Percentiles rank a stretch among this genome's conserved stretches.
Evolutionary conservation across 2,113 vertebrate species (phyloP).

Genomic region (Pteropus alecto): DNA sequence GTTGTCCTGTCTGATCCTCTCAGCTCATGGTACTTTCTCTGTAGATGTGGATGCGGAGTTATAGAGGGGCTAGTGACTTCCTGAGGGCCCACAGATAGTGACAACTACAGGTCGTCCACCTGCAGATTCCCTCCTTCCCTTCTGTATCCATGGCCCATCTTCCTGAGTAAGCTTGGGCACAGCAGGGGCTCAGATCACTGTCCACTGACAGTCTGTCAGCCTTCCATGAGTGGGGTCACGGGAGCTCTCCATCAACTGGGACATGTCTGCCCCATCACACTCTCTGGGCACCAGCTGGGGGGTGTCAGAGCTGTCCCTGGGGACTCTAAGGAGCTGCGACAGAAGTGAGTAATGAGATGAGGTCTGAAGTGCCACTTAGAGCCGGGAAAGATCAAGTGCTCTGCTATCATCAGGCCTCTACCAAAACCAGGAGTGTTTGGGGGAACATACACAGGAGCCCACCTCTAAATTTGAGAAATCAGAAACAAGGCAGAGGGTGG

Average conservation of each 20-base stretch:
- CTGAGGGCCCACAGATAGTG: not conserved
- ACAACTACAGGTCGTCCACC: not conserved
- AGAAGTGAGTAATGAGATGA: not conserved
- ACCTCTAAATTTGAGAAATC: not conserved
- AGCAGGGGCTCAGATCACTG: not conserved
- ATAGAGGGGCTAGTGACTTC: not conserved
- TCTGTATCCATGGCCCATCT: fast-evolving
- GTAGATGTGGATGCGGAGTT: not conserved
- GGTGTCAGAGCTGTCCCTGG: not conserved
- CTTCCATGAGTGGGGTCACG: not conserved
- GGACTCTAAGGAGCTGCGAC: not conserved
- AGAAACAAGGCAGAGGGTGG: not conserved
- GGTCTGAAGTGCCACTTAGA: not conserved
- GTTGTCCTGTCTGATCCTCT: not conserved
- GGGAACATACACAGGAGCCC: not conserved
- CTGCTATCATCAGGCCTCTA: not conserved
- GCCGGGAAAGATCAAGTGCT: not conserved
- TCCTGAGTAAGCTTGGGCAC: not conserved
- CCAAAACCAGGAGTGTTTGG: not conserved
- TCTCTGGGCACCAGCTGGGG: not conserved
- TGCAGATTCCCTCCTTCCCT: not conserved
- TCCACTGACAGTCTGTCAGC: not conserved
- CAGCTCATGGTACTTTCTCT: not conserved
- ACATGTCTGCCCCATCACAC: not conserved
- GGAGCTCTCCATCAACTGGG: not conserved